phyloP scores from a whole-genome alignment of 2,797 vertebrate species.

The Acipenser ruthenus region DNA sequence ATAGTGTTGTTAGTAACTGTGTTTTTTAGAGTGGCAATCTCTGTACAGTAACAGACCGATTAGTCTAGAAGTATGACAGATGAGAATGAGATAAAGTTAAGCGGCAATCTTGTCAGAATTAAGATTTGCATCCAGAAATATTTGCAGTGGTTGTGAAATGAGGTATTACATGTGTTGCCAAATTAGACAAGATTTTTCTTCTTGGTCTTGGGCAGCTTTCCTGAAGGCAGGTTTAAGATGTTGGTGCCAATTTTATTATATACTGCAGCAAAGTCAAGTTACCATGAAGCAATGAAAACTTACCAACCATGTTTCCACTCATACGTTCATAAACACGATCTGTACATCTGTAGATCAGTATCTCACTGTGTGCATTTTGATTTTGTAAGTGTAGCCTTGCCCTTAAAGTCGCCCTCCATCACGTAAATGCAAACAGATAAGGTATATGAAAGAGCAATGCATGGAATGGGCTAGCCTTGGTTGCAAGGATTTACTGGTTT shows the following conservation, averaged over 20 bases:
- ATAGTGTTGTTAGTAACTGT: slow-evolving; percentile 1
- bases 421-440: no score
- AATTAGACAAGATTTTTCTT: no score
- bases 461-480: not conserved
- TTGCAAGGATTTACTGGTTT: not conserved
- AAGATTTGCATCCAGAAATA: not conserved
- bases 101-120: slow-evolving; percentile 3
- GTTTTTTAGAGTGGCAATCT: slow-evolving; percentile 10
- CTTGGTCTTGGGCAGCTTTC: no score
- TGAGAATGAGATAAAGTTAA: slow-evolving; percentile 5
- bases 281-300: not conserved
- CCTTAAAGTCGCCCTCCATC: no score
- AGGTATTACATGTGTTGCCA: not conserved
- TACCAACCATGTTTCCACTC: no score
- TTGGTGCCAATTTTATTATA: no score
- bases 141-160: not conserved
- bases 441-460: slow-evolving; percentile 1
- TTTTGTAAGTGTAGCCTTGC: no score
- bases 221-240: no score
- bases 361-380: no score
- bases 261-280: not conserved
- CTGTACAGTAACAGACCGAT: slow-evolving; percentile 8
- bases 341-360: no score
- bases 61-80: slow-evolving; percentile 1
- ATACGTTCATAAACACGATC: no score